Evolutionary conservation across 2,888 invertebrate species (phyloP).

Genomic region (Deroplatys truncata): DNA sequence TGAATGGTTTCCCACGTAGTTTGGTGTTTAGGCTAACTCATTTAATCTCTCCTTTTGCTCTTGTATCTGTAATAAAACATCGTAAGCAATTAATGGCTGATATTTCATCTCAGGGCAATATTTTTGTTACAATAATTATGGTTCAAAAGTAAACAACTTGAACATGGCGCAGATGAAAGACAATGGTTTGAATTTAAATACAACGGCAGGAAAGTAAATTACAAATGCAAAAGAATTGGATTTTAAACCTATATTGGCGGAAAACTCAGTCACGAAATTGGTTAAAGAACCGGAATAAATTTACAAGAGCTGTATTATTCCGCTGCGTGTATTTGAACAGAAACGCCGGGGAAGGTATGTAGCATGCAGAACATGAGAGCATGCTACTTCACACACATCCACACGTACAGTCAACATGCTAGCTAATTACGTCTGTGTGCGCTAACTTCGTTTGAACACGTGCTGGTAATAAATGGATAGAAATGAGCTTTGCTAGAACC

Average conservation of each 20-base stretch:
- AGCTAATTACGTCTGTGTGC: not conserved
- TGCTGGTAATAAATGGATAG: not conserved
- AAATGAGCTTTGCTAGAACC: not conserved
- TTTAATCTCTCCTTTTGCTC: too few relatives aligned
- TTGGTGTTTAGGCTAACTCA: too few relatives aligned
- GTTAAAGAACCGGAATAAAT: not conserved
- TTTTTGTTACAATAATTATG: too few relatives aligned
- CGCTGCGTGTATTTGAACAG: not conserved
- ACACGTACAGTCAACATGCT: not conserved
- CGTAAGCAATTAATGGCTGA: too few relatives aligned
- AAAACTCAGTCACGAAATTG: not conserved
- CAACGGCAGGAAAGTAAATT: not conserved
- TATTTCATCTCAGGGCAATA: too few relatives aligned
- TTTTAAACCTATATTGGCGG: not conserved
- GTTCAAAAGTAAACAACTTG: too few relatives aligned
- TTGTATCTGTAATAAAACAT: too few relatives aligned
- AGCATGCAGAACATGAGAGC: not conserved
- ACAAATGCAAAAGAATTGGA: not conserved
- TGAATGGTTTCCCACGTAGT: too few relatives aligned
- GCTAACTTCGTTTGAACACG: not conserved
- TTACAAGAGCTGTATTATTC: not conserved
- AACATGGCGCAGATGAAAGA: too few relatives aligned
- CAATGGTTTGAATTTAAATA: too few relatives aligned
- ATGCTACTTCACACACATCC: not conserved
- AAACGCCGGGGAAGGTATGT: not conserved